Percentiles rank a stretch among this genome's conserved stretches.
Evolutionary conservation across 1,140 invertebrate genomes (phyloP).

Genomic region (Cydia strobilella): DNA sequence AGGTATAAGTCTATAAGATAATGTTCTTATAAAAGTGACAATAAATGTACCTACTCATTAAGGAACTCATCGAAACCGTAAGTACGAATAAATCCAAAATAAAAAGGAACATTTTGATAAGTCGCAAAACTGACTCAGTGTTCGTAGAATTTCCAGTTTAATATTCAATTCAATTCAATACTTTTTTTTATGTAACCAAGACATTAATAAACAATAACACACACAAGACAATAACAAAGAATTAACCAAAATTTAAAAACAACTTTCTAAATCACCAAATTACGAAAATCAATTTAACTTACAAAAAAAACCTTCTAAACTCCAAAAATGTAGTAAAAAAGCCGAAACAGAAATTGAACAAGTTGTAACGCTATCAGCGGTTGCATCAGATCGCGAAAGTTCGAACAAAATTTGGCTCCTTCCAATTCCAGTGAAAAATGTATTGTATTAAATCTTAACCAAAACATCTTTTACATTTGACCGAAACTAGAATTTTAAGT

Average conservation of each 20-base stretch:
- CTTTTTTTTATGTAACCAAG: no score
- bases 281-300: no score
- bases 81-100: background rate
- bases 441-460: background rate
- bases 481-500: background rate
- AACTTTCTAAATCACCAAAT: no score
- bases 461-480: constrained; percentile 10
- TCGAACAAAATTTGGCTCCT: background rate
- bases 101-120: background rate
- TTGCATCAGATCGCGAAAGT: constrained; percentile 24
- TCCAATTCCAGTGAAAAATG: background rate
- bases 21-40: no score
- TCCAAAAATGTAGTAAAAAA: background rate
- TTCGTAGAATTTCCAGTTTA: background rate
- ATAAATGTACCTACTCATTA: background rate
- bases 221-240: no score
- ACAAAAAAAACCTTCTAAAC: background rate
- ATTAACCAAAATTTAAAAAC: no score
- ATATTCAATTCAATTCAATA: no score
- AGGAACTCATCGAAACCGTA: background rate
- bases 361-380: constrained; percentile 11
- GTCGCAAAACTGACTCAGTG: background rate
- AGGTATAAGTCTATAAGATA: no score
- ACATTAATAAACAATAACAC: no score
- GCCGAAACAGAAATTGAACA: background rate